phyloP scores from a whole-genome alignment of 1,140 invertebrate species.

The Chymomyza costata region DNA sequence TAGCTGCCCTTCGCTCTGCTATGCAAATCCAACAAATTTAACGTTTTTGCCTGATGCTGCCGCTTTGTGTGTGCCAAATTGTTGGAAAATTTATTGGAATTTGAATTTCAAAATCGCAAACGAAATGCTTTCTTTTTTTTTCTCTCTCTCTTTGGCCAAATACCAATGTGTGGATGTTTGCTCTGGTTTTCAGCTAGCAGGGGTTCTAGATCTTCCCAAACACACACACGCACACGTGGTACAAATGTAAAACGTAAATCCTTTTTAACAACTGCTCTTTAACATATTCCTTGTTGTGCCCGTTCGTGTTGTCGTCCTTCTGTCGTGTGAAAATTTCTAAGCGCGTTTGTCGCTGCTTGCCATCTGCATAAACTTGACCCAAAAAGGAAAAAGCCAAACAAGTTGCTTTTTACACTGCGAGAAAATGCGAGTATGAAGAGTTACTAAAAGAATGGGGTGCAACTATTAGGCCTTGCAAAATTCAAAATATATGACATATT shows the following conservation, averaged over 20 bases:
- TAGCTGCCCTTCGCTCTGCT: conserved; percentile 7
- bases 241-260: conserved; percentile 69
- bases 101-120: conserved; percentile 71
- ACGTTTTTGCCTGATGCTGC: conserved; percentile 1
- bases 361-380: conserved; percentile 73
- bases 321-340: conserved; percentile 63
- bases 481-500: too few relatives aligned
- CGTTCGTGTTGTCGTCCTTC: not conserved
- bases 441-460: too few relatives aligned
- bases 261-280: conserved; percentile 73
- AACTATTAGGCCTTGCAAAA: too few relatives aligned
- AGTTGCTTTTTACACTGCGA: not conserved
- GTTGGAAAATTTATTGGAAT: conserved; percentile 72
- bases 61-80: conserved; percentile 62
- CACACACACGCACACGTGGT: conserved; percentile 28
- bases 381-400: conserved; percentile 51
- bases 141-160: conserved; percentile 37
- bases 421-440: not conserved
- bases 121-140: conserved; percentile 35
- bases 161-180: conserved; percentile 56
- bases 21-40: conserved; percentile 48
- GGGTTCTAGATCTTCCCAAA: too few relatives aligned
- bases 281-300: conserved; percentile 44
- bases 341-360: conserved; percentile 56
- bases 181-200: not conserved